Conservation (phyloP, 2,113 vertebrate species). For the Nothoprocta perdicaria region DNA sequence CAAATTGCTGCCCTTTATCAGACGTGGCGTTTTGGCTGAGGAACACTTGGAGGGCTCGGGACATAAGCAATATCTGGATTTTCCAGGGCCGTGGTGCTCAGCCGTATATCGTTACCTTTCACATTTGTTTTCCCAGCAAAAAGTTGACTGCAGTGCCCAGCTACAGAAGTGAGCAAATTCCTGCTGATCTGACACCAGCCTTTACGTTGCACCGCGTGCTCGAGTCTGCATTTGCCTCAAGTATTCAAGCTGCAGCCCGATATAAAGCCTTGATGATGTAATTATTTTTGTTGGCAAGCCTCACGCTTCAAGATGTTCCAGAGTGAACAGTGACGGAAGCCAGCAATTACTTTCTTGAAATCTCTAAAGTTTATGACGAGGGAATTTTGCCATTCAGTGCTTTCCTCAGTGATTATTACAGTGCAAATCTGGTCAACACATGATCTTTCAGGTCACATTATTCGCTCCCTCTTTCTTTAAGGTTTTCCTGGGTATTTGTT, state of each 20-base stretch:
- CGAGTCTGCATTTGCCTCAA: slow-evolving; percentile 24
- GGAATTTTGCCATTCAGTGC: slow-evolving; percentile 42
- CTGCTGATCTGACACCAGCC: slow-evolving; percentile 29
- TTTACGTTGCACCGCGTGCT: slow-evolving; percentile 8
- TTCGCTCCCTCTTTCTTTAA: background rate
- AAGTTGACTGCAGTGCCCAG: background rate
- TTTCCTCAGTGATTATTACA: slow-evolving; percentile 54
- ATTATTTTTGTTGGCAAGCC: slow-evolving; percentile 62
- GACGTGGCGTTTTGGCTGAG: accelerated
- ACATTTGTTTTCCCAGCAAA: background rate
- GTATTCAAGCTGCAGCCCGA: slow-evolving; percentile 49
- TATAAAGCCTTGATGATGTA: slow-evolving; percentile 52
- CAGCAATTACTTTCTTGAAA: slow-evolving; percentile 56
- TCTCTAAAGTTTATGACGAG: slow-evolving; percentile 68
- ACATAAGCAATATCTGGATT: background rate
- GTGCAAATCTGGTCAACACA: slow-evolving; percentile 63
- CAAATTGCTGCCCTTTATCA: background rate
- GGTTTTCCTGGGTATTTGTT: background rate
- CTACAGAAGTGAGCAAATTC: background rate
- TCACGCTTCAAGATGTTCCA: slow-evolving; percentile 62
- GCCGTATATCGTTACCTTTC: background rate
- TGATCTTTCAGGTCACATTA: slow-evolving; percentile 46
- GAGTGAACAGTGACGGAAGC: slow-evolving; percentile 58
- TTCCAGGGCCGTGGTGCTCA: background rate
- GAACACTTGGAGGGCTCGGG: background rate